Evolutionary conservation across 2,888 invertebrate species (phyloP), one percentile per base, ranked within the genome.

Genomic region (Eustalomyia histrio): DNA sequence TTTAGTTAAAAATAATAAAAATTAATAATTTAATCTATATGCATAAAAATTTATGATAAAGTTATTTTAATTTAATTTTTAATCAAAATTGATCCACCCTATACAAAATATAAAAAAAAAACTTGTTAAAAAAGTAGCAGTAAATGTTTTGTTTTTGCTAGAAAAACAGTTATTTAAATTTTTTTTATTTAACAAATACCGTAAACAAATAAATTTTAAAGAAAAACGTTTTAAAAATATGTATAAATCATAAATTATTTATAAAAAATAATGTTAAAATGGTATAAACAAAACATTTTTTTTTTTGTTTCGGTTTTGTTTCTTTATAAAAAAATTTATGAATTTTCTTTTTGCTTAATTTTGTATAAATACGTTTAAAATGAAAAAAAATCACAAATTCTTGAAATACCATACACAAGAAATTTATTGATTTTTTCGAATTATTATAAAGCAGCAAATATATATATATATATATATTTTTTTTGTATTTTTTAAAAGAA

Each of bases 391-490:
- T 18, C 18, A 39, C 17, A 78, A 55, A 72, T 78, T 78, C 67
- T 67, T 61, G 43, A 72, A 78, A 78, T 67, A 39, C 53, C 55
- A 33, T 73, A 55, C 18, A 73, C 58, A n/a, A 79, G 47, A 61
- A 55, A 67, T 79, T 72, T 79, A 67, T 78, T 57, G 67, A 73
- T 79, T 73, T 67, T 52, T 73, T 72, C 3, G 18, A 72, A 72
- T 63, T 79, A 73, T 67, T 65, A 72, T 67, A 60, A 61, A 72
- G 63, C 53, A 43, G 33, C 53, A 78, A 60, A n/a, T n/a, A n/a
- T n/a, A n/a, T n/a, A n/a, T n/a, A n/a, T n/a, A n/a, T n/a, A n/a
- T n/a, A n/a, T n/a, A n/a, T 58, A 60, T 24, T 43, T 68, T 69
- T 60, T 53, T 16, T 57, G 43, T 18, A 50, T 58, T 69, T 14